phyloP scores from a whole-genome alignment of 1,140 invertebrate species.

The Hycleus phaleratus region DNA sequence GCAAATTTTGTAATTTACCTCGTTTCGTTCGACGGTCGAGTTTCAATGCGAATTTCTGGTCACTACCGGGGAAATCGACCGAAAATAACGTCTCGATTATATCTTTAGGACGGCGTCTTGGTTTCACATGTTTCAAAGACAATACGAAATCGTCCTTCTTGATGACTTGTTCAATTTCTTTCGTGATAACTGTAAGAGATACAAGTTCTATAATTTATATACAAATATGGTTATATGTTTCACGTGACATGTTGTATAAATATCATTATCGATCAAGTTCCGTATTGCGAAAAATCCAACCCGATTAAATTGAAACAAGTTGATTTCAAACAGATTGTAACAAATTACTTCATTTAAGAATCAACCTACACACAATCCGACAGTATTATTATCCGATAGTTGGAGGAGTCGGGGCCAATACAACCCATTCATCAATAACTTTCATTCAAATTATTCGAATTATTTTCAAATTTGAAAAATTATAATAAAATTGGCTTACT shows the following conservation, averaged over 20 bases:
- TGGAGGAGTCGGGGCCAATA: too few species aligned
- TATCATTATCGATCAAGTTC: too few species aligned
- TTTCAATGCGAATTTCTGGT: constrained; percentile 57
- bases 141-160: constrained; percentile 54
- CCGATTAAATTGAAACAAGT: too few species aligned
- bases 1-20: constrained; percentile 43
- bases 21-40: constrained; percentile 55
- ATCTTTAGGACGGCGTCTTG: constrained; percentile 45
- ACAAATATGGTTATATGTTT: background rate
- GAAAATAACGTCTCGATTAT: constrained; percentile 55
- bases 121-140: constrained; percentile 52
- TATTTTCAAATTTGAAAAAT: too few species aligned
- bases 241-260: too few species aligned
- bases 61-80: constrained; percentile 52
- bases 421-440: too few species aligned
- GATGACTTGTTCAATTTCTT: constrained; percentile 50
- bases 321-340: too few species aligned
- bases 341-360: too few species aligned
- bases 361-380: too few species aligned
- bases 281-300: too few species aligned
- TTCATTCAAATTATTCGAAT: too few species aligned
- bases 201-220: background rate
- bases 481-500: background rate
- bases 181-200: constrained; percentile 46
- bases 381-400: too few species aligned